These are phyloP conservation scores for Linyphia triangularis DNA, from an alignment of 2,888 invertebrate species.

Conservation along the genomic window DNA sequence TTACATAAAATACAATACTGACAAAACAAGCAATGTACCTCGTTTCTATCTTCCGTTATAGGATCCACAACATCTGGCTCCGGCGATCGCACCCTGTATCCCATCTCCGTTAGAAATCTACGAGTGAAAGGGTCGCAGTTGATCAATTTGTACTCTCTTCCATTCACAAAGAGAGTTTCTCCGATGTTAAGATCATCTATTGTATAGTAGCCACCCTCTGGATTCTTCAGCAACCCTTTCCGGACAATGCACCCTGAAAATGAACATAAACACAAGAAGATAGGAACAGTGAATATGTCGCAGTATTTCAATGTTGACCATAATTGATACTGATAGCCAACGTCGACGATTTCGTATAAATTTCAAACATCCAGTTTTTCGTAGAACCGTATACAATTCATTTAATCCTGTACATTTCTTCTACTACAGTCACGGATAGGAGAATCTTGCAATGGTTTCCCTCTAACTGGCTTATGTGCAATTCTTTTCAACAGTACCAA, in stretches of 20 bases:
- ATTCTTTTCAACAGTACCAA: no score
- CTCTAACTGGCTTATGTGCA: no score
- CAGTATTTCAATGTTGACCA: not conserved
- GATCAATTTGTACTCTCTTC: conserved; percentile 39
- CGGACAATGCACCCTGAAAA: conserved; percentile 43
- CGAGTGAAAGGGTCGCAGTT: conserved; percentile 64
- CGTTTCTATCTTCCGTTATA: conserved; percentile 46
- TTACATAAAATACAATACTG: no score
- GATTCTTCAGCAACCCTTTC: conserved; percentile 35
- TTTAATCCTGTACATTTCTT: no score
- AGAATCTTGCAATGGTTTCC: no score
- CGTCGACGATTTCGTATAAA: no score
- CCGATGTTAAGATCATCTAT: conserved; percentile 64
- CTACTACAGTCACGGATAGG: no score
- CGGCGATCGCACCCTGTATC: conserved; percentile 40
- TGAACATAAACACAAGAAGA: not conserved
- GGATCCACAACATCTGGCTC: conserved; percentile 45
- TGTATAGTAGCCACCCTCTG: conserved; percentile 53
- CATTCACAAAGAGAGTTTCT: conserved; percentile 28
- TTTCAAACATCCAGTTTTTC: no score
- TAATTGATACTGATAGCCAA: no score
- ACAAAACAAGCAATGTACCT: conserved; percentile 32
- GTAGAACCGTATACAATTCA: no score
- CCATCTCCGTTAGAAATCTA: conserved; percentile 58
- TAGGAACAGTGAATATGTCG: not conserved